These are phyloP conservation scores for Cistogaster globosa DNA, from an alignment of 2,888 invertebrate species.

Conservation along the genomic window DNA sequence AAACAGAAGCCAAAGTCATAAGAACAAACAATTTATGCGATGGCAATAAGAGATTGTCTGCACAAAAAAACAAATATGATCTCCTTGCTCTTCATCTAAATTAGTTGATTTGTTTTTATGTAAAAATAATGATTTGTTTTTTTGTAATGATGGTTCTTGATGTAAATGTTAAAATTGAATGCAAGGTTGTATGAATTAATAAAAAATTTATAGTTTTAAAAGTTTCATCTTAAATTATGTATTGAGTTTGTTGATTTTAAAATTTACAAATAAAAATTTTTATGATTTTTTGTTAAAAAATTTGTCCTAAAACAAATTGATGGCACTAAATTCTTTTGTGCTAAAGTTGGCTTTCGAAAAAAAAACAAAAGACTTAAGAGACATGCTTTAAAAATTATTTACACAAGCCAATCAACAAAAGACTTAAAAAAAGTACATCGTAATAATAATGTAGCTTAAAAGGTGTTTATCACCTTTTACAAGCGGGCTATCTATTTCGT, in stretches of 20 bases:
- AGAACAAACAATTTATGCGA: slow-evolving; percentile 15
- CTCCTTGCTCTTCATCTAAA: slow-evolving; percentile 70
- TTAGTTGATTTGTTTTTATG: slow-evolving; percentile 53
- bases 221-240: slow-evolving; percentile 29
- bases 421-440: too few relatives aligned
- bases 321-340: background rate
- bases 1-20: background rate
- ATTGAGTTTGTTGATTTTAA: background rate
- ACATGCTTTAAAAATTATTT: background rate
- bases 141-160: slow-evolving; percentile 55
- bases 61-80: slow-evolving; percentile 32
- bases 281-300: background rate
- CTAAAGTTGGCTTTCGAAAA: background rate
- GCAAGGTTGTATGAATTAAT: slow-evolving; percentile 60
- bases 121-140: slow-evolving; percentile 48
- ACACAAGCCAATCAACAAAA: background rate
- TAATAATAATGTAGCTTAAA: too few relatives aligned
- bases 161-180: slow-evolving; percentile 65
- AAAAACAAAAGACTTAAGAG: slow-evolving; percentile 5
- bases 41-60: slow-evolving; percentile 65
- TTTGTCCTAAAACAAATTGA: background rate
- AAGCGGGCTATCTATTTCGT: too few relatives aligned
- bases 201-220: slow-evolving; percentile 27
- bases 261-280: background rate
- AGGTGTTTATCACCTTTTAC: too few relatives aligned